Percentiles rank a stretch among this genome's conserved stretches.
phyloP scores from a whole-genome alignment of 2,888 invertebrate genomes.

The Papilio elwesi region DNA sequence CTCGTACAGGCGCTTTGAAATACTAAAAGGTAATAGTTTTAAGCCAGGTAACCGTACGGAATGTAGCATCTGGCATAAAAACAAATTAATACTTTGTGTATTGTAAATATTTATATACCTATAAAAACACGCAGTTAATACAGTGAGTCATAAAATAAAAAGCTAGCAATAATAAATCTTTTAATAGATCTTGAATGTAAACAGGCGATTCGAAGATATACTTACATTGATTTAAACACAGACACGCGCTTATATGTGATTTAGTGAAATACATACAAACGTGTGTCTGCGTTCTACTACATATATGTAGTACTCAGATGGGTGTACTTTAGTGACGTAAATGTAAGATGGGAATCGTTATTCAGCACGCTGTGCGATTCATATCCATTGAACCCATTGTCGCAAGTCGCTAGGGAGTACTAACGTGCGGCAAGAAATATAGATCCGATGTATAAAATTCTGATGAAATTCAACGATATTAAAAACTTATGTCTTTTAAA shows the following conservation, averaged over 20 bases:
- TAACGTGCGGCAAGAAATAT: slow-evolving; percentile 13
- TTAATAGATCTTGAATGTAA: slow-evolving; percentile 36
- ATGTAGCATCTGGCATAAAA: slow-evolving; percentile 25
- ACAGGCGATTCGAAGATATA: slow-evolving; percentile 31
- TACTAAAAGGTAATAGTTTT: background rate
- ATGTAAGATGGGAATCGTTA: slow-evolving; percentile 20
- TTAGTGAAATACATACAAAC: too few species aligned
- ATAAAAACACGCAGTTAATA: background rate
- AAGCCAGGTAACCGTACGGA: background rate
- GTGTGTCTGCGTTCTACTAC: background rate
- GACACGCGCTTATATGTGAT: background rate
- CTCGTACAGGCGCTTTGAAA: background rate
- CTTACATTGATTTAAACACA: slow-evolving; percentile 25
- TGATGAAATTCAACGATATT: slow-evolving; percentile 6
- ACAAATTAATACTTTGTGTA: slow-evolving; percentile 12
- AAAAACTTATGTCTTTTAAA: background rate
- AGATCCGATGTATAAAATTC: slow-evolving; percentile 3
- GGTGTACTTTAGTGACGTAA: slow-evolving; percentile 11
- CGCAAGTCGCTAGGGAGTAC: background rate
- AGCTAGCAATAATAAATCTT: slow-evolving; percentile 37
- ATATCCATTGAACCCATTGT: slow-evolving; percentile 25
- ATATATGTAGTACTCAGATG: background rate
- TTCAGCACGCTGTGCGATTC: background rate
- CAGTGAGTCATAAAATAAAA: slow-evolving; percentile 18
- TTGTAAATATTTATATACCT: slow-evolving; percentile 7